These are phyloP conservation scores for Asobara japonica DNA, from an alignment of 1,140 invertebrate genomes.

Conservation along the genomic window DNA sequence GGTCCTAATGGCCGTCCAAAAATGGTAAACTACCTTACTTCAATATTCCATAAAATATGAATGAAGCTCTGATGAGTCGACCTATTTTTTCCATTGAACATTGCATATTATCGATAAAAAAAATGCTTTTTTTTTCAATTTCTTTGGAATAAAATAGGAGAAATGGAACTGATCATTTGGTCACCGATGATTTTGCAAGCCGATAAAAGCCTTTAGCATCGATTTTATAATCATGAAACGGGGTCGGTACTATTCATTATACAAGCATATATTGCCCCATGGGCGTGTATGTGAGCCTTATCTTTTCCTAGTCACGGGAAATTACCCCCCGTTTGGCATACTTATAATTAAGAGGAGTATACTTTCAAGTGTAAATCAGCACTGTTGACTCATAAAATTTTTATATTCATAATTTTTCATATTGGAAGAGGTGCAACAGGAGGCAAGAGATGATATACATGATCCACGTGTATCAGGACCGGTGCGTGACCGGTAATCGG, in stretches of 20 bases:
- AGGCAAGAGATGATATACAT: background rate
- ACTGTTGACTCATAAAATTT: background rate
- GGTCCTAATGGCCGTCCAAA: too few species aligned
- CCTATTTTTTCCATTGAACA: too few species aligned
- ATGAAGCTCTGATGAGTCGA: too few species aligned
- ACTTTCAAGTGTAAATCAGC: background rate
- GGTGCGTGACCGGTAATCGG: conserved; percentile 19
- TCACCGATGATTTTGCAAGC: conserved; percentile 24
- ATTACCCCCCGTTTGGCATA: conserved; percentile 13
- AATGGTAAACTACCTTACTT: too few species aligned
- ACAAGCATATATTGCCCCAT: conserved; percentile 9
- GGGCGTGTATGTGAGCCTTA: conserved; percentile 11
- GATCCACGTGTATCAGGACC: conserved; percentile 7
- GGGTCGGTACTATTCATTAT: conserved; percentile 46
- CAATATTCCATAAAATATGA: too few species aligned
- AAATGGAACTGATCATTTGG: conserved; percentile 18
- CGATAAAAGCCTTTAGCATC: conserved; percentile 47
- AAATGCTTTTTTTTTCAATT: background rate
- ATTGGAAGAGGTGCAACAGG: background rate
- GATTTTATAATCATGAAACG: conserved; percentile 55
- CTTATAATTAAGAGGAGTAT: conserved; percentile 20
- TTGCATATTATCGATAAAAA: too few species aligned
- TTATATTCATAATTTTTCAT: background rate
- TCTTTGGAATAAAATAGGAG: conserved; percentile 4
- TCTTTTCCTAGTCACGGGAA: conserved; percentile 23